Evolutionary conservation across 2,113 vertebrate genomes (phyloP).

Genomic region (Hypanus sabinus): DNA sequence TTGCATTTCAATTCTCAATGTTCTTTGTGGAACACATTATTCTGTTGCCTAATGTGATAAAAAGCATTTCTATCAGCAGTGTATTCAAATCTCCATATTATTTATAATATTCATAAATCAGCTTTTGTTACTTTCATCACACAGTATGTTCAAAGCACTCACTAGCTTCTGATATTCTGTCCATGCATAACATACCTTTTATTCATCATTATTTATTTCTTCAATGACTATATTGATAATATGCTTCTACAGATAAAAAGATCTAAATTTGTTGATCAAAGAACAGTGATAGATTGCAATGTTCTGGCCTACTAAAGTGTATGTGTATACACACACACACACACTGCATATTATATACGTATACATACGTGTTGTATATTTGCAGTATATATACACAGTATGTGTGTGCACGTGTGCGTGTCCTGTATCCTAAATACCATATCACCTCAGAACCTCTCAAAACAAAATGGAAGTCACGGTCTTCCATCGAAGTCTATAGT

Average conservation of each 20-base stretch:
- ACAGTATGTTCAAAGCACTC: background rate
- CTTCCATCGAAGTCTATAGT: no score
- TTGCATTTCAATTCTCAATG: background rate
- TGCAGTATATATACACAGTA: no score
- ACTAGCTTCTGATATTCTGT: constrained; percentile 37
- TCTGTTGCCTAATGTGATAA: background rate
- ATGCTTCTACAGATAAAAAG: constrained; percentile 48
- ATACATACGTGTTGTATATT: no score
- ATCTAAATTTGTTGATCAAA: constrained; percentile 51
- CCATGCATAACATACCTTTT: constrained; percentile 42
- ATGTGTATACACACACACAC: no score
- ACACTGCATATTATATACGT: no score
- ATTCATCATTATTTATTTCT: constrained; percentile 45
- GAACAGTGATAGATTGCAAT: constrained; percentile 47
- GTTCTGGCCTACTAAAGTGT: constrained; percentile 44
- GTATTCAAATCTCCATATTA: background rate
- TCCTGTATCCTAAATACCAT: background rate
- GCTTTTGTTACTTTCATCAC: background rate
- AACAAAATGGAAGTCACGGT: background rate
- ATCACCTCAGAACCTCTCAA: background rate
- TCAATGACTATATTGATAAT: constrained; percentile 47
- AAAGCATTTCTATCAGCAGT: background rate
- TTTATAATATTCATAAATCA: background rate
- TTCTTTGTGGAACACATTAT: background rate
- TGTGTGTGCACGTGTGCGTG: no score